Base-by-base conservation (phyloP, 1,140 invertebrate genomes). In the Meloidogyne hapla region DNA sequence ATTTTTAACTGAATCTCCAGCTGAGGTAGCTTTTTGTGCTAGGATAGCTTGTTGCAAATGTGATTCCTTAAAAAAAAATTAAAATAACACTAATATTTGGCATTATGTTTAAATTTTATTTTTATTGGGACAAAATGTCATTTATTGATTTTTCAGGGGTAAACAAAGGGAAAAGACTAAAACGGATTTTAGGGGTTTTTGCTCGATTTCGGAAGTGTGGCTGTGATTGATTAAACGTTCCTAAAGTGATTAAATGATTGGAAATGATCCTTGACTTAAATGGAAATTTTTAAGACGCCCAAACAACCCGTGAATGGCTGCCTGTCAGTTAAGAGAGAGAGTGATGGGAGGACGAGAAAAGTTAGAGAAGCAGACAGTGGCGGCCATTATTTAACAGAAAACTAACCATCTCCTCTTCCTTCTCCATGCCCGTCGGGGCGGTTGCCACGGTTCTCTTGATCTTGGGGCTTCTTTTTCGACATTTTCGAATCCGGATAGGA, bases 361-460 rank as follows among this genome's bases (percentile, higher is more conserved):
- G 26, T 21, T 26, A 77, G 76, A 77, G 76, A 77, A 75, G 63
- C 38, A 77, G 72, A 76, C 42, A 48, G 38, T 77, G 76, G 76
- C 76, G 61, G 76, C 76, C 76, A 77, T 77, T 38, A 40, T 77
- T 61, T 15, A 33, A 23, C 25, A 69, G 42, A 66, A 73, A 38
- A 74, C 80, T 15, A 25, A 81, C 80, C 80, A 69, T 80, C 65
- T 81, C 80, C 26, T 81, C 80, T 63, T 81, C 80, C 81, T 83
- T 83, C 67, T 81, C 80, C 80, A 81, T 81, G 12, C 80, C 80
- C 15, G 80, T 62, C 21, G 80, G 81, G 12, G 80, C 80, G 8
- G 68, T 63, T 15, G 64, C 62, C n/a, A 81, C 78, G 25, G 80
- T 62, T 23, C 81, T 48, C 72, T 81, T 81, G 21, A 81, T 56